Percentiles rank a stretch among this genome's conserved stretches.
phyloP scores from a whole-genome alignment of 2,113 vertebrate species.

The Platysternon megacephalum region DNA sequence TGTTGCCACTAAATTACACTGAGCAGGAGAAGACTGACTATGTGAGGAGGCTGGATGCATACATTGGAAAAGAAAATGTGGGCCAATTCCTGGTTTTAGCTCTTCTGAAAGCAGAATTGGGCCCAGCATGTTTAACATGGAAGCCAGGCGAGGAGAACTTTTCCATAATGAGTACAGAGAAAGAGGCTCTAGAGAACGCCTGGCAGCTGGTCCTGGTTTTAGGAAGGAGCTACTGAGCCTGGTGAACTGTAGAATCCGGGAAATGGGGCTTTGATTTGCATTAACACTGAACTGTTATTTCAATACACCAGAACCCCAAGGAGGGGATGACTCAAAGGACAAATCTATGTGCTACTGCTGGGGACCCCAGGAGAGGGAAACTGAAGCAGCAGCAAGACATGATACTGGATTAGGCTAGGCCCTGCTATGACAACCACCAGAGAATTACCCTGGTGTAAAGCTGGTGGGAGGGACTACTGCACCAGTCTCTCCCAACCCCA shows the following conservation, averaged over 20 bases:
- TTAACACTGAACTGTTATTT: not conserved
- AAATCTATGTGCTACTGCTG: not conserved
- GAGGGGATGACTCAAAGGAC: not conserved
- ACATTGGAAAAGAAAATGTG: not conserved
- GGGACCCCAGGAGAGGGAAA: not conserved
- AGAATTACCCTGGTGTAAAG: not conserved
- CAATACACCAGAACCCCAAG: not conserved
- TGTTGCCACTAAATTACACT: not conserved
- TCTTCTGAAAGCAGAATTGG: not conserved
- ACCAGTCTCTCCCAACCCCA: not conserved
- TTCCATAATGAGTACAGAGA: not conserved
- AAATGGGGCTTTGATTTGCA: not conserved
- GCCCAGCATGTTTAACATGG: not conserved
- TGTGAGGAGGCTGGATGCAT: accelerated
- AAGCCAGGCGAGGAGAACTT: not conserved
- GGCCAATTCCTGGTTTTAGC: not conserved
- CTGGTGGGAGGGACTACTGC: not conserved
- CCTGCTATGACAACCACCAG: not conserved
- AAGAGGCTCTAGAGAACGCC: not conserved
- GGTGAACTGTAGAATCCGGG: not conserved
- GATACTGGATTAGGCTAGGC: not conserved
- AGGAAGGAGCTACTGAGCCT: not conserved
- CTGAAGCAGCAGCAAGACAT: not conserved
- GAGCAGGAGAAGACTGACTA: accelerated
- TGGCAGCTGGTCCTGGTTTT: not conserved